These are phyloP conservation scores for Anthopleura xanthogrammica DNA, from an alignment of 92 coral and sea anemone genomes.

Conservation along the genomic window DNA sequence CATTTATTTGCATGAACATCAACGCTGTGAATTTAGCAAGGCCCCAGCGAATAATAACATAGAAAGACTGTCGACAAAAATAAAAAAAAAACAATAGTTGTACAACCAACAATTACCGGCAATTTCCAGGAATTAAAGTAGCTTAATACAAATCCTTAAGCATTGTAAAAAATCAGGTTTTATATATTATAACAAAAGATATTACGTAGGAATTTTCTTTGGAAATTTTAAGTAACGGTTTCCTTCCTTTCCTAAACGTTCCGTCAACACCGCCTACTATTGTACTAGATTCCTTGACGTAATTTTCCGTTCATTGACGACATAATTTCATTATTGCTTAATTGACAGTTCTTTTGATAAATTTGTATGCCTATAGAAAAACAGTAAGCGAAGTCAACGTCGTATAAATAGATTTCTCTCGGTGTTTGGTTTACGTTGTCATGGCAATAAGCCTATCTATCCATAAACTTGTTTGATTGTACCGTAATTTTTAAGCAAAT, in stretches of 20 bases:
- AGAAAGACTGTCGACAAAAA: neutral
- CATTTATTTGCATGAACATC: neutral
- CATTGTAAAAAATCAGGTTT: neutral
- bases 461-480: neutral
- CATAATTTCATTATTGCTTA: neutral
- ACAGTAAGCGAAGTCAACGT: neutral
- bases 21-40: neutral
- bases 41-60: neutral
- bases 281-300: neutral
- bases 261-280: neutral
- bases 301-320: neutral
- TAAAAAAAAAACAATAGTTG: neutral
- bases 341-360: neutral
- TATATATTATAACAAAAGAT: neutral
- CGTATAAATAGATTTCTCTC: neutral
- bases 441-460: neutral
- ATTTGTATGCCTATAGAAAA: neutral
- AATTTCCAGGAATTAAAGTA: neutral
- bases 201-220: neutral
- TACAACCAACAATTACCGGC: neutral
- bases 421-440: neutral
- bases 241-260: neutral
- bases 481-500: neutral
- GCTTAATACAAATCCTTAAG: neutral
- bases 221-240: neutral